These are phyloP conservation scores for Drosophila quadrilineata DNA, from an alignment of 1,140 invertebrate genomes.

Conservation along the genomic window DNA sequence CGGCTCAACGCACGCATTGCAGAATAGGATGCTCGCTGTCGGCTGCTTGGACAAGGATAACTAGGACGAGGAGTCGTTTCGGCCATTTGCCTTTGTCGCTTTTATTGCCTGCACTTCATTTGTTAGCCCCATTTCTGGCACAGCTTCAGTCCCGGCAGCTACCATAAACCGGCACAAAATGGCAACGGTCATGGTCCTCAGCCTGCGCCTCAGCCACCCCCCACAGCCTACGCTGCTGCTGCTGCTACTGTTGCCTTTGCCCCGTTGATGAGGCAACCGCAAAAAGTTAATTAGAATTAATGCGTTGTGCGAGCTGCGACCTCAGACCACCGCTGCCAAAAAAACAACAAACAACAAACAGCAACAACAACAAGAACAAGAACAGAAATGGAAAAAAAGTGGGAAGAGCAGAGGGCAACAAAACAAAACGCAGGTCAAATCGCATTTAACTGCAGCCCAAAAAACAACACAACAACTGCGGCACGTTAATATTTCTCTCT, in stretches of 20 bases:
- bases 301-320: conserved; percentile 39
- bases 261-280: conserved; percentile 56
- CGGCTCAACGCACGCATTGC: conserved; percentile 64
- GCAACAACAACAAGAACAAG: no score
- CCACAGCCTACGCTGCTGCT: not conserved
- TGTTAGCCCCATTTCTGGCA: conserved; percentile 62
- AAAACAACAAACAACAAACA: no score
- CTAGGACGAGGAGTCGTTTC: conserved; percentile 37
- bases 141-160: conserved; percentile 26
- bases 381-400: no score
- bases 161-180: conserved; percentile 53
- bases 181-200: no score
- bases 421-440: conserved; percentile 54
- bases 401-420: no score
- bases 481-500: conserved; percentile 56
- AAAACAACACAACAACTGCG: conserved; percentile 13
- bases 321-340: no score
- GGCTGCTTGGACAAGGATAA: conserved; percentile 10
- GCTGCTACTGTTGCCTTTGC: conserved; percentile 11
- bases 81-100: conserved; percentile 75
- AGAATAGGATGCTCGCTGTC: conserved; percentile 16
- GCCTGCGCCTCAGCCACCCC: not conserved
- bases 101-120: conserved; percentile 79
- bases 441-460: conserved; percentile 62
- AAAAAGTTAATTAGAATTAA: conserved; percentile 80